Percentiles rank a stretch among this genome's conserved stretches.
Evolutionary conservation across 2,888 invertebrate species (phyloP).

Genomic region (Perizoma affinitatum): DNA sequence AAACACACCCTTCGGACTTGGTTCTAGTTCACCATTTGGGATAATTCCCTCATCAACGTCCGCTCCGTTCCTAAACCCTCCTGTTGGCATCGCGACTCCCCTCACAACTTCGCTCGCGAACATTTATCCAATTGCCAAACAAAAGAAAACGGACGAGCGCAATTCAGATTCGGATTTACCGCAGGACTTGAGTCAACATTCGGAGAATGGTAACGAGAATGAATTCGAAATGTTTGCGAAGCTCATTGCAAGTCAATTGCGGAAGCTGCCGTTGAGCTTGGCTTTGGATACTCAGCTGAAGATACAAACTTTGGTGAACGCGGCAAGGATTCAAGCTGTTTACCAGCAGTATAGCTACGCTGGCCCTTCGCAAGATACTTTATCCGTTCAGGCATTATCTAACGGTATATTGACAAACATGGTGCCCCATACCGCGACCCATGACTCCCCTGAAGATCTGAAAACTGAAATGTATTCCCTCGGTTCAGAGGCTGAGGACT

Average conservation of each 20-base stretch:
- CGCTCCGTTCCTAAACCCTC: slow-evolving; percentile 74
- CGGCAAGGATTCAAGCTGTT: slow-evolving; percentile 76
- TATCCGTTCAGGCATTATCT: slow-evolving; percentile 76
- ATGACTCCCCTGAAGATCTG: slow-evolving; percentile 71
- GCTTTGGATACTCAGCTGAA: slow-evolving; percentile 78
- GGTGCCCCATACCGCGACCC: slow-evolving; percentile 66
- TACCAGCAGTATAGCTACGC: slow-evolving; percentile 80
- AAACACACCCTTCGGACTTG: slow-evolving; percentile 72
- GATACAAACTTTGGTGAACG: slow-evolving; percentile 77
- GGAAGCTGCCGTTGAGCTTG: slow-evolving; percentile 74
- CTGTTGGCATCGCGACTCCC: slow-evolving; percentile 78
- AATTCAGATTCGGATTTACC: slow-evolving; percentile 66
- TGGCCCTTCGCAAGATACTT: slow-evolving; percentile 75
- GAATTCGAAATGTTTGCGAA: slow-evolving; percentile 82
- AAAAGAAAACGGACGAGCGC: slow-evolving; percentile 72
- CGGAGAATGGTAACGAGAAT: slow-evolving; percentile 75
- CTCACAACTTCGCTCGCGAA: slow-evolving; percentile 75
- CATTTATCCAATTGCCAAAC: slow-evolving; percentile 76
- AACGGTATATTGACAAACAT: slow-evolving; percentile 77
- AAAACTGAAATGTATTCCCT: slow-evolving; percentile 67
- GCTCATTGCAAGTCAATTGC: slow-evolving; percentile 75
- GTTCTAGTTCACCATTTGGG: slow-evolving; percentile 67
- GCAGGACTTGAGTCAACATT: slow-evolving; percentile 77
- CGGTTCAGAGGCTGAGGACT: slow-evolving; percentile 74
- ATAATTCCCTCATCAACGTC: slow-evolving; percentile 71